Base-by-base conservation (phyloP, 1,140 invertebrate species). In the Drosophila neocordata region DNA sequence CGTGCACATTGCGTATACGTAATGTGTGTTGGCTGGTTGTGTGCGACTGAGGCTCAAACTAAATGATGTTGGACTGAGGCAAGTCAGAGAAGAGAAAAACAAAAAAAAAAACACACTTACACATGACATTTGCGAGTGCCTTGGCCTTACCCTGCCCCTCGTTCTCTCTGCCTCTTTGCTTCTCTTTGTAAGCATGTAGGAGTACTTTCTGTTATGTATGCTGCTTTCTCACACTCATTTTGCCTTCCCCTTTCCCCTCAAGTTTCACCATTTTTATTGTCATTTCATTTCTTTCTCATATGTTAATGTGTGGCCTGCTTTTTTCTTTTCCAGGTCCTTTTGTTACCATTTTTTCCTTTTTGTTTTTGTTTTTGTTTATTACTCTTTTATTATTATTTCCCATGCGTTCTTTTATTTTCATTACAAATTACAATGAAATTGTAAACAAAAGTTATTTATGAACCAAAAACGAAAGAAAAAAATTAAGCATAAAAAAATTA, bases 1-100 rank as follows among this genome's bases (percentile, higher is more conserved):
- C 24, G 57, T 67, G 34, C 65, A 67, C 75, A 65, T 55, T 60
- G 72, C 80, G 80, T 76, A 84, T 83, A 79, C 80, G 65, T 84
- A 73, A 79, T 67, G 38, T 48, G 41, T 48, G 41, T 48, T 48
- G 15, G 15, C 41, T 48, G 41, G 41, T 44, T 44, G 13, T 44
- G 15, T 44, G 41, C 48, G 22, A 52, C 51, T 24, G 35, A 18
- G 48, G 57, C 65, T 53, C 51, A 55, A 82, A 74, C 70, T 74
- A 65, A 82, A 69, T 81, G 64, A 41, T 64, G 7, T 56, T 63
- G 72, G 70, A 27, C 56, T 74, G 56, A 56, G 35, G 70, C 68
- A 48, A 15, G 7, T 15, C 41, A 48, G 15, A 48, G 41, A 12
- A 35, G 34, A 2, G 12, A 12, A 35, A 12, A 48, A 8, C 18